Base-by-base conservation (phyloP, 2,888 invertebrate species). In the Nemoura dubitans region DNA sequence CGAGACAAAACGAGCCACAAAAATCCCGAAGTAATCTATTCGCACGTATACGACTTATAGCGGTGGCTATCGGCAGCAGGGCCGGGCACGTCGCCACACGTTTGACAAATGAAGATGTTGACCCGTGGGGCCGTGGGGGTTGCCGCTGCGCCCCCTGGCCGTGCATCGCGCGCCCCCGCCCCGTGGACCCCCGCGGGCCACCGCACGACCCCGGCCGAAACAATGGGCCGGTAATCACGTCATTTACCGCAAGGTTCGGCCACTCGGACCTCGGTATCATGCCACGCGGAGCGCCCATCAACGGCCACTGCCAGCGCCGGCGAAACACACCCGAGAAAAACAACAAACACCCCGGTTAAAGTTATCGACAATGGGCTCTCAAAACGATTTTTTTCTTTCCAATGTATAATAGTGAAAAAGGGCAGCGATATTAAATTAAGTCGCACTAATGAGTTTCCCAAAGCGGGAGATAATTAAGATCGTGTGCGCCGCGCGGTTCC, bases 61-160 rank as follows among this genome's bases (percentile, higher is more conserved):
- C 36, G 36, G 36, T 10, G 36, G 36, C 5, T 36, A 10, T 36
- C 36, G 36, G 10, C n/a, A n/a, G n/a, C n/a, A 36, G 36, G 36
- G 36, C 5, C 36, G 5, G 36, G 36, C 36, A 36, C 36, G 21
- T 59, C 28, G 29, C 25, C 1, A 26, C 28, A 2, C 81, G 81
- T 76, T 84, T 87, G 87, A 87, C 85, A 86, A 87, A 87, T 87
- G 87, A 87, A 87, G 87, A 85, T 30, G 83, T 83, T 87, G 87
- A 87, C 86, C 87, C 82, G 16, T 81, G 16, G 77, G 83, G n/a
- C n/a, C 83, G 36, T 36, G 83, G 26, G 78, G 84, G 86, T 36
- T 36, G 86, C 29, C 43, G 86, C 25, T 30, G 27, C 36, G 30
- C 86, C 59, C 59, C 59, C 59, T 36, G 36, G 36, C 36, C 36